These are phyloP conservation scores for Abrostola triplasia DNA, from an alignment of 2,888 invertebrate species.

Conservation along the genomic window DNA sequence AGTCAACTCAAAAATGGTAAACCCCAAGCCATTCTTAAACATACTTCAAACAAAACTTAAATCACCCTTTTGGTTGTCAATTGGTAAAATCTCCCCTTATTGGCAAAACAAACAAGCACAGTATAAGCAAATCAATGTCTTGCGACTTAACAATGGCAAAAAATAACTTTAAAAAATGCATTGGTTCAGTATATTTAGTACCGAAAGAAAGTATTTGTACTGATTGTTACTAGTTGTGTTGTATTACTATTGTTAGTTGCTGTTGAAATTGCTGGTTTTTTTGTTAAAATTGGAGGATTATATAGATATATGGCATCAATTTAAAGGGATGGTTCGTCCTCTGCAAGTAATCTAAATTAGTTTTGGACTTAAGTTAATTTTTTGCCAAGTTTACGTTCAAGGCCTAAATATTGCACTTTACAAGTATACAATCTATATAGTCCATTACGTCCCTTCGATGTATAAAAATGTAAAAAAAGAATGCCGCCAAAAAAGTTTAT, in stretches of 20 bases:
- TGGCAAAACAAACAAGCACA: constrained; percentile 74
- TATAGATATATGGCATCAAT: too few relatives aligned
- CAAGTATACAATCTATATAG: too few relatives aligned
- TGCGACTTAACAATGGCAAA: constrained; percentile 34
- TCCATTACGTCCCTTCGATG: too few relatives aligned
- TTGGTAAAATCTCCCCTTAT: constrained; percentile 75
- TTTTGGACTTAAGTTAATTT: too few relatives aligned
- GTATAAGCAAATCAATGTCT: constrained; percentile 79
- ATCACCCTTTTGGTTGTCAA: constrained; percentile 53
- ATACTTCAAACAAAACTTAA: constrained; percentile 39
- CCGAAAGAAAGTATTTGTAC: not conserved
- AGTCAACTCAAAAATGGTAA: constrained; percentile 35
- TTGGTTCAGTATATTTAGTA: constrained; percentile 26
- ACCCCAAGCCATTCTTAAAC: constrained; percentile 37
- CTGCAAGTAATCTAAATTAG: too few relatives aligned
- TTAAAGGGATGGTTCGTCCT: too few relatives aligned
- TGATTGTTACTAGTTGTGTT: too few relatives aligned
- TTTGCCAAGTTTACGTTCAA: too few relatives aligned
- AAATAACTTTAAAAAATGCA: not conserved
- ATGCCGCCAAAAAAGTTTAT: constrained; percentile 7
- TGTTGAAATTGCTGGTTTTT: too few relatives aligned
- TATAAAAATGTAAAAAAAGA: not conserved
- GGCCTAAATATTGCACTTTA: too few relatives aligned
- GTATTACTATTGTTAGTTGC: too few relatives aligned
- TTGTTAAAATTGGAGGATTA: too few relatives aligned